Percentiles rank a stretch among this genome's conserved stretches.
Evolutionary conservation across 2,797 vertebrate genomes (phyloP).

Genomic region (Pantherophis alleghaniensis): DNA sequence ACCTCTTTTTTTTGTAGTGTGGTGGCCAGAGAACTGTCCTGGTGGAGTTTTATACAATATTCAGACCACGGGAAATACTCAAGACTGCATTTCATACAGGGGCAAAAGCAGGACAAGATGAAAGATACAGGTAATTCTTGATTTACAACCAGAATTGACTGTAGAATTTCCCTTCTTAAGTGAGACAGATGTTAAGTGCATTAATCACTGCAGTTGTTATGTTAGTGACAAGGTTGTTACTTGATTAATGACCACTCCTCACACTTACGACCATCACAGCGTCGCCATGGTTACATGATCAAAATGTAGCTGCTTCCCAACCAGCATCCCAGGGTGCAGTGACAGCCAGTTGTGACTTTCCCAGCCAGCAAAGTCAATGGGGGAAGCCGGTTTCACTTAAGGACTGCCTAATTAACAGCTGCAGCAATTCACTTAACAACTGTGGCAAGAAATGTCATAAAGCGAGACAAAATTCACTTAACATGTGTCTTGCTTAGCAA

Average conservation of each 20-base stretch:
- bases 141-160: not conserved
- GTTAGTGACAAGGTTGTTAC: not conserved
- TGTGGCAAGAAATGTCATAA: too few species aligned
- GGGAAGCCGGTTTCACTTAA: not conserved
- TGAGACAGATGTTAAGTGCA: not conserved
- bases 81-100: not conserved
- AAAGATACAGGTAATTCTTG: not conserved
- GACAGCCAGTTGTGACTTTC: not conserved
- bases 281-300: not conserved
- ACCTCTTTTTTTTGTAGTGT: too few species aligned
- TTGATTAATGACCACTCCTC: not conserved
- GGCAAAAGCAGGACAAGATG: not conserved
- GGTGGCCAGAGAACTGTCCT: too few species aligned
- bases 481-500: not conserved
- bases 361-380: not conserved
- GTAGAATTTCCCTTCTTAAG: not conserved
- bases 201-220: not conserved
- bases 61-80: not conserved
- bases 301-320: not conserved
- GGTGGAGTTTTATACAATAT: not conserved
- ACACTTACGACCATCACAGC: accelerated
- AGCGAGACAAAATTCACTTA: not conserved
- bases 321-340: not conserved
- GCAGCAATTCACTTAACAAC: not conserved
- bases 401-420: not conserved